A percentile compares a stretch with the other conserved stretches of the same genome.
These are phyloP conservation scores for Nemoura dubitans DNA, from an alignment of 2,888 invertebrate species.

Conservation along the genomic window DNA sequence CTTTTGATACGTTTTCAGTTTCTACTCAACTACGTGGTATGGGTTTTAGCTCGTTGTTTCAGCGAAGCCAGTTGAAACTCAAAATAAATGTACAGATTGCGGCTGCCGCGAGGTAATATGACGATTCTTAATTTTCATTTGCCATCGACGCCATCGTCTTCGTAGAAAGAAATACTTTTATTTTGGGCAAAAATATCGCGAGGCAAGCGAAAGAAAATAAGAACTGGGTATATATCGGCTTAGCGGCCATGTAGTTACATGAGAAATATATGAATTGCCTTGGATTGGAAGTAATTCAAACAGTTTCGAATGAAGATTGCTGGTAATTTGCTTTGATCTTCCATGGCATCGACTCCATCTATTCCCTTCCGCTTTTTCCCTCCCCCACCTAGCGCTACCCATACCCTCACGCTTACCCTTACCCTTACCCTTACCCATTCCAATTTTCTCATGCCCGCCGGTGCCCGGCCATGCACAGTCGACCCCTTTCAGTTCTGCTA, in stretches of 20 bases:
- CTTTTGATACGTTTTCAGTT: too few relatives aligned
- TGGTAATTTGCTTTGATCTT: slow-evolving; percentile 47
- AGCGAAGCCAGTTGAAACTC: too few relatives aligned
- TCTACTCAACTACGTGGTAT: too few relatives aligned
- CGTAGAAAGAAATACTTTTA: not conserved
- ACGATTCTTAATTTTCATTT: slow-evolving; percentile 19
- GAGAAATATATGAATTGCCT: slow-evolving; percentile 21
- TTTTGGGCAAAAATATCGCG: not conserved
- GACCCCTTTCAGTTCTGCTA: not conserved
- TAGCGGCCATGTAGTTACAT: not conserved
- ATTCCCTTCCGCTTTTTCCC: slow-evolving; percentile 15
- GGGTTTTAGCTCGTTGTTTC: too few relatives aligned
- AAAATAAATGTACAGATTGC: too few relatives aligned
- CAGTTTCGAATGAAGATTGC: slow-evolving; percentile 37
- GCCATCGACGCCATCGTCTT: slow-evolving; percentile 1
- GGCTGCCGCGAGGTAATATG: too few relatives aligned
- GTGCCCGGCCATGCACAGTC: not conserved
- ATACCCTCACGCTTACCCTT: not conserved
- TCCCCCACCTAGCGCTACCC: not conserved
- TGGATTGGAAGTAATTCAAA: slow-evolving; percentile 28
- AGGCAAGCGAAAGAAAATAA: not conserved
- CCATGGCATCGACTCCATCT: slow-evolving; percentile 27
- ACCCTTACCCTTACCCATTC: not conserved
- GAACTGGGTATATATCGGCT: not conserved
- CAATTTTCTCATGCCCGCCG: not conserved